phyloP scores from a whole-genome alignment of 1,140 invertebrate genomes.

The Pteromalus puparum region DNA sequence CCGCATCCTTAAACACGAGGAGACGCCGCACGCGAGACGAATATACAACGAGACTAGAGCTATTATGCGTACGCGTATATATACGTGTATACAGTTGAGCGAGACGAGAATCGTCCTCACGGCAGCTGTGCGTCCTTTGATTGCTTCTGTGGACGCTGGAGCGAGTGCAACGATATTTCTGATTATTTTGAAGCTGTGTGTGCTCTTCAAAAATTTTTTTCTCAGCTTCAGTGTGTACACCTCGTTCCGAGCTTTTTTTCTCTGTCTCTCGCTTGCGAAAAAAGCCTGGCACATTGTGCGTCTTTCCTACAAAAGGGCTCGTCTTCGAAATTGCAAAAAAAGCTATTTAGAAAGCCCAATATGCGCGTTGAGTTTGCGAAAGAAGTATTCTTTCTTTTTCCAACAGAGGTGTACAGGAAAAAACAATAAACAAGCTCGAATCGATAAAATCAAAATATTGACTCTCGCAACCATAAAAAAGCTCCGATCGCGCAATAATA shows the following conservation, averaged over 20 bases:
- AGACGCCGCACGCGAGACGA: conserved; percentile 27
- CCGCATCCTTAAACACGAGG: conserved; percentile 46
- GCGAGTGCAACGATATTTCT: too few relatives aligned
- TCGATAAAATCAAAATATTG: neutral
- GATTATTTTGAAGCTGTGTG: too few relatives aligned
- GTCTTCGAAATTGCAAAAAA: conserved; percentile 3
- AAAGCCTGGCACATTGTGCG: neutral
- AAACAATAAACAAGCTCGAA: neutral
- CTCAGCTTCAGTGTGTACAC: conserved; percentile 32
- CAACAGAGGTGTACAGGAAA: neutral
- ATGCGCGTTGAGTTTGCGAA: too few relatives aligned
- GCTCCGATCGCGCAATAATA: too few relatives aligned
- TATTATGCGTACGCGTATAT: neutral
- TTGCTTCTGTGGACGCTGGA: too few relatives aligned
- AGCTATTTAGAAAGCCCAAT: too few relatives aligned
- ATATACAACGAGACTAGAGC: conserved; percentile 26
- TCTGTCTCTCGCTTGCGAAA: neutral
- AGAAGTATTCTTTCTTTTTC: neutral
- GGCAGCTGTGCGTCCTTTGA: neutral
- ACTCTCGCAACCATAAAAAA: neutral
- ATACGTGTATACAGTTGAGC: conserved; percentile 46
- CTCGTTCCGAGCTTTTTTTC: conserved; percentile 45
- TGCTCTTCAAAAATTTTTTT: neutral
- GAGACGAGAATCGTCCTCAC: conserved; percentile 56
- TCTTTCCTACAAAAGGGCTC: neutral